phyloP scores from a whole-genome alignment of 1,140 invertebrate species.

The Ceratina australensis region DNA sequence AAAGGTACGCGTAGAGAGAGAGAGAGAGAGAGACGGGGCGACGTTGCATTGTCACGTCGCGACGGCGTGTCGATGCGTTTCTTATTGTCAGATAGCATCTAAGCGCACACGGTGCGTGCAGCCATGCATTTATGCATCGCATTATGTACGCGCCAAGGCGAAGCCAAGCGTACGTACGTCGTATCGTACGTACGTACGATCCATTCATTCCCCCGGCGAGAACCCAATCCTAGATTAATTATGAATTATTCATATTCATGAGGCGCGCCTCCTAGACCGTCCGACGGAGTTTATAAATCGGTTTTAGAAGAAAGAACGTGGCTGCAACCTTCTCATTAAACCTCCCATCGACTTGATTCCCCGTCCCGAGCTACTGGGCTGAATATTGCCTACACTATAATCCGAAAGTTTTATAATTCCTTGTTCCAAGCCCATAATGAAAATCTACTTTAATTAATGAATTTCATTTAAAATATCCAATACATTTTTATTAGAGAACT shows the following conservation, averaged over 20 bases:
- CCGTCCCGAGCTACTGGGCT: constrained; percentile 6
- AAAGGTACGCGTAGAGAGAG: constrained; percentile 3
- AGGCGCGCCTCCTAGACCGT: neutral
- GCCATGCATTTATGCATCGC: constrained; percentile 75
- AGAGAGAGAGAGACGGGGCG: constrained; percentile 33
- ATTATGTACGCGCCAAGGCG: constrained; percentile 61
- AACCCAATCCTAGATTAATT: constrained; percentile 34
- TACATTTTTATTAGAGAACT: too few species aligned
- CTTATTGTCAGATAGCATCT: constrained; percentile 74
- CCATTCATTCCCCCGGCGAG: constrained; percentile 40
- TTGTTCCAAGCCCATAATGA: too few species aligned
- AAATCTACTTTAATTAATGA: too few species aligned
- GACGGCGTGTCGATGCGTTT: constrained; percentile 68
- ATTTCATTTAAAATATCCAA: too few species aligned
- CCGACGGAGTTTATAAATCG: constrained; percentile 2
- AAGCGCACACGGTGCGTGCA: constrained; percentile 59
- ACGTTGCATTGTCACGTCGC: constrained; percentile 59
- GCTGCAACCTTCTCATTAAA: constrained; percentile 16
- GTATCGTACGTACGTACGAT: constrained; percentile 45
- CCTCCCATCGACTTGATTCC: neutral
- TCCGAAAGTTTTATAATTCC: too few species aligned
- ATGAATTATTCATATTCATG: constrained; percentile 46
- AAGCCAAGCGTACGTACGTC: constrained; percentile 21
- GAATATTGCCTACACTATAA: too few species aligned
- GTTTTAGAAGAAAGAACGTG: neutral